phyloP scores from a whole-genome alignment of 2,797 vertebrate species.

The Sebastes matsubarae region DNA sequence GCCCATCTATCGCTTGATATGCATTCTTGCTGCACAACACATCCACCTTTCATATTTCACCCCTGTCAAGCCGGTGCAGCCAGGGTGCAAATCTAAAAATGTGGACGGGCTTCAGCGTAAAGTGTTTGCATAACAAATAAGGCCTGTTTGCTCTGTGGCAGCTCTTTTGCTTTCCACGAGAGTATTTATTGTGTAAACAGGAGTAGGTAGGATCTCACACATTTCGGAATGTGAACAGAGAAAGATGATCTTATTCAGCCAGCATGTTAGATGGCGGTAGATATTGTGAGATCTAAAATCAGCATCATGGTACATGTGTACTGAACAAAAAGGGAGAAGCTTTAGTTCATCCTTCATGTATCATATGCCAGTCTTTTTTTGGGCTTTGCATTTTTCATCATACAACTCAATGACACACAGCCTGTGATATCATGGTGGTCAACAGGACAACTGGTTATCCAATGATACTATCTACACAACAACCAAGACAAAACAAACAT shows the following conservation, averaged over 20 bases:
- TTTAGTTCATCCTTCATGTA: neutral
- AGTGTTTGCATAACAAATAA: constrained; percentile 66
- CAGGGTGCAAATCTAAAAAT: constrained; percentile 8
- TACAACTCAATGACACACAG: neutral
- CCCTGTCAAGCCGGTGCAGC: neutral
- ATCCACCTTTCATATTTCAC: neutral
- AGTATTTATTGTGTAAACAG: constrained; percentile 50
- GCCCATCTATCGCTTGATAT: neutral
- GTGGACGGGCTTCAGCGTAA: constrained; percentile 14
- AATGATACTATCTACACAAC: neutral
- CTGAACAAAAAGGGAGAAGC: neutral
- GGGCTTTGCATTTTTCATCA: neutral
- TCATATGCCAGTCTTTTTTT: neutral
- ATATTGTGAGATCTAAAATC: neutral
- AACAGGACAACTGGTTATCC: neutral
- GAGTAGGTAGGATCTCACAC: neutral
- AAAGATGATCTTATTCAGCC: neutral
- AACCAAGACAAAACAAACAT: neutral
- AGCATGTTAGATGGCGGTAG: neutral
- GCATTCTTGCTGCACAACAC: neutral
- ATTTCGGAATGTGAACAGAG: constrained; percentile 11
- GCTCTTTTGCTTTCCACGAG: constrained; percentile 8
- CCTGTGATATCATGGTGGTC: neutral
- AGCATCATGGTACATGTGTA: neutral
- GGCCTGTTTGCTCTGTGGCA: constrained; percentile 21